Evolutionary conservation across 2,113 vertebrate genomes (phyloP).

Genomic region (Laticauda colubrina): DNA sequence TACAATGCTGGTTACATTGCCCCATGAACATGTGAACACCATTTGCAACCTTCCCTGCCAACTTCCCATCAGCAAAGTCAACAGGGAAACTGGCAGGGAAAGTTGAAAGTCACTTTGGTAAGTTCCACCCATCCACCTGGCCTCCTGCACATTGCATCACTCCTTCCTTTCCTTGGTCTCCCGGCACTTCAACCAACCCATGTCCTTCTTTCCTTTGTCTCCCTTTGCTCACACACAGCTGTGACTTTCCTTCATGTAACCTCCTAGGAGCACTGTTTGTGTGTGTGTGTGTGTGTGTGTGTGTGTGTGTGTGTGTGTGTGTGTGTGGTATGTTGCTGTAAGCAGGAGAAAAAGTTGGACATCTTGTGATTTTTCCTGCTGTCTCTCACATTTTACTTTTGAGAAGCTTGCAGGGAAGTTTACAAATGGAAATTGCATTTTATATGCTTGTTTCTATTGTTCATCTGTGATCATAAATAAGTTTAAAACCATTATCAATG

Average conservation of each 20-base stretch:
- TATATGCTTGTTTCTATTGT: neutral
- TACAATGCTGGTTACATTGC: neutral
- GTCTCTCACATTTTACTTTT: neutral
- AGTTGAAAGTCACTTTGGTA: neutral
- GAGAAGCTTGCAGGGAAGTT: neutral
- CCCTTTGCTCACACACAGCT: neutral
- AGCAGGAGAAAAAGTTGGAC: neutral
- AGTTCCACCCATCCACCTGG: neutral
- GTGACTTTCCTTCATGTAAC: neutral
- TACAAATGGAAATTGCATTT: neutral
- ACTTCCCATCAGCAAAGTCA: neutral
- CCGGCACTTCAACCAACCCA: neutral
- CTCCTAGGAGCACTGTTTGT: neutral
- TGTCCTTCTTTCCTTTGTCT: neutral
- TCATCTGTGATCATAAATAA: neutral
- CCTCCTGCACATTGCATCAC: neutral
- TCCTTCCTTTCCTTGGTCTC: neutral
- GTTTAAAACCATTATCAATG: neutral
- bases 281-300: too few species aligned
- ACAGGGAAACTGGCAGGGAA: neutral
- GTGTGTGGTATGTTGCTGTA: neutral
- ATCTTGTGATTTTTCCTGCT: neutral
- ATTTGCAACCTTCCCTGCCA: neutral
- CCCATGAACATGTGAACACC: neutral
- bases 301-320: too few species aligned